Conservation (phyloP, 2,797 vertebrate genomes). For the Cynopterus sphinx region DNA sequence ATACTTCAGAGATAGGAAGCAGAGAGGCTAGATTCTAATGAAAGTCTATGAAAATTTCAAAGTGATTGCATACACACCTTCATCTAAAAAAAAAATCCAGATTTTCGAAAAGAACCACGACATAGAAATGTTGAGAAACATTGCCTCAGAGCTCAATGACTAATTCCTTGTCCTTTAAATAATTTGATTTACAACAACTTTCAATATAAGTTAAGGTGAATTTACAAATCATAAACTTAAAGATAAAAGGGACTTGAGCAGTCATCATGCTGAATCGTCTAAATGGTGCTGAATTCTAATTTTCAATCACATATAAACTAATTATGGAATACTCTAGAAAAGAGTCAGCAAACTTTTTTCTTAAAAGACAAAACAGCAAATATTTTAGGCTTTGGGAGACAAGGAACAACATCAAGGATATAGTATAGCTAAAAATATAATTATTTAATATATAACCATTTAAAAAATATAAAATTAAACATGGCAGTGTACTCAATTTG, state of each 20-base stretch:
- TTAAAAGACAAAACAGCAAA: background rate
- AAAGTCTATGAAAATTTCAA: background rate
- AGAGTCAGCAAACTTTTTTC: background rate
- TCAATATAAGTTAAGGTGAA: background rate
- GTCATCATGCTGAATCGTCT: background rate
- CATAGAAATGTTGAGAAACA: background rate
- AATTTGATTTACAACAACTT: background rate
- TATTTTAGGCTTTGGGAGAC: background rate
- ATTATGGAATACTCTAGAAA: background rate
- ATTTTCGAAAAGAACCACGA: background rate
- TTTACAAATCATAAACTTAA: background rate
- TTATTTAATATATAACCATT: constrained; percentile 29
- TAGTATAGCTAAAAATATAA: background rate
- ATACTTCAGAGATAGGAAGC: background rate
- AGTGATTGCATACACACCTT: background rate
- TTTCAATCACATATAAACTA: background rate
- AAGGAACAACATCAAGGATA: background rate
- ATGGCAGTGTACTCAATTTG: background rate
- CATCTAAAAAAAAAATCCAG: background rate
- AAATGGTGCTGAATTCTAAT: background rate
- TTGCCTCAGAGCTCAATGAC: background rate
- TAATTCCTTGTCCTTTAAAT: background rate
- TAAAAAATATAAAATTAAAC: constrained; percentile 23
- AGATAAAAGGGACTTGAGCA: background rate
- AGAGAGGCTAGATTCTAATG: background rate